Base-by-base conservation (phyloP, 92 coral and sea anemone genomes). In the Plumapathes pennacea region DNA sequence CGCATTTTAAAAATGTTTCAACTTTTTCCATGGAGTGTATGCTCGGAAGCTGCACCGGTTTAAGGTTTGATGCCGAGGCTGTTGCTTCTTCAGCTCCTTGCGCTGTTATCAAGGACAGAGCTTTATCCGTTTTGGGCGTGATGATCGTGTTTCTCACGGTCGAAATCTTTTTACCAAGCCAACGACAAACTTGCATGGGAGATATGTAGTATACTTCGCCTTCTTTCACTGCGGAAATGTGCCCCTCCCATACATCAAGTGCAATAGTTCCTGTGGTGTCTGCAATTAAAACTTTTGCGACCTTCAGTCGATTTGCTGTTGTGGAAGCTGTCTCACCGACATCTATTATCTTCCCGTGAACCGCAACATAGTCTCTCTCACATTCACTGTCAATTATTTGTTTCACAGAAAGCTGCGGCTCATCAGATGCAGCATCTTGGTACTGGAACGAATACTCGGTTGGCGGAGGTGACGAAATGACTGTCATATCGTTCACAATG, bases 401-500 rank as follows among this genome's bases (percentile, higher is more conserved):
- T 15, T 44, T 27, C 2, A 62, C 45, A 25, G 60, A 22, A 6
- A 43, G 36, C 15, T 57, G 19, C 37, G 69, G 68, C 43, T 51
- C 32, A 6, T 40, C 21, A 15, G 64, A 33, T 29, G 43, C n/a
- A n/a, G n/a, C 58, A 28, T 60, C 14, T 10, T 51, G 26, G 28
- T 26, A 78, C 43, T 71, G 80, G 58, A 78, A 78, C 19, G 29
- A 46, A 32, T 62, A 78, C 46, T 78, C 80, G 4, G 42, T 51
- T 22, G 69, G 80, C 10, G 11, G 30, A 2, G 80, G 74, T 3
- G 61, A 36, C 2, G 74, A 62, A 7, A 79, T 62, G 17, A 49
- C 62, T 4, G 85, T 64, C 63, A 62, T 62, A 28, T 71, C 63
- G 43, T 71, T 71, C 13, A 79, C 42, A 45, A 79, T 78, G 8